Evolutionary conservation across 2,113 vertebrate genomes (phyloP).

Genomic region (Prinia subflava): DNA sequence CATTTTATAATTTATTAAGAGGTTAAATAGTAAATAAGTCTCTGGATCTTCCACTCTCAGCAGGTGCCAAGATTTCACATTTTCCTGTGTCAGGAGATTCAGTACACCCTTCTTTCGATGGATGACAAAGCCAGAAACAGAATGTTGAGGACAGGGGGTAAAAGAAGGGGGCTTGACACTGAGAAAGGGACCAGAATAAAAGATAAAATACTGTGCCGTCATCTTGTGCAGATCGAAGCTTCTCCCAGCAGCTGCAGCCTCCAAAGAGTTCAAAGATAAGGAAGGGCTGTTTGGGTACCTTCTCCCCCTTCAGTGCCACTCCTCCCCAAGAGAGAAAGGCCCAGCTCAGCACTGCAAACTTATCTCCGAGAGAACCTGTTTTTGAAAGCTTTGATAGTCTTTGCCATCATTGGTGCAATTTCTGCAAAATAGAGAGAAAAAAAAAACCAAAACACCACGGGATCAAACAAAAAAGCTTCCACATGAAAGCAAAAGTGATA

Average conservation of each 20-base stretch:
- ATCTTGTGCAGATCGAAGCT: slow-evolving; percentile 45
- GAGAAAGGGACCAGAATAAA: slow-evolving; percentile 48
- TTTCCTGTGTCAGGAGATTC: slow-evolving; percentile 35
- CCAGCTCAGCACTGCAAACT: slow-evolving; percentile 55
- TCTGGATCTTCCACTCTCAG: slow-evolving; percentile 74
- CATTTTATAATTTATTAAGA: slow-evolving; percentile 71
- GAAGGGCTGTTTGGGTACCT: slow-evolving; percentile 30
- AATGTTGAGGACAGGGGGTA: neutral
- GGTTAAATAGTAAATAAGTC: slow-evolving; percentile 74
- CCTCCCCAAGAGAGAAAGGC: neutral
- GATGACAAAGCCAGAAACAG: slow-evolving; percentile 25
- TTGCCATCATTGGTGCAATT: slow-evolving; percentile 99
- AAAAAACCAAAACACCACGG: neutral
- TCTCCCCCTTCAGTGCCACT: slow-evolving; percentile 36
- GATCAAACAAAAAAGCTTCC: neutral
- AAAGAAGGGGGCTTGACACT: slow-evolving; percentile 6
- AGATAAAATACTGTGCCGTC: slow-evolving; percentile 67
- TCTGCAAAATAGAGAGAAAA: slow-evolving; percentile 72
- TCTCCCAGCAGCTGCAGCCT: slow-evolving; percentile 43
- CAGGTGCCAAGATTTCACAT: slow-evolving; percentile 72
- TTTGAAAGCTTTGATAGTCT: slow-evolving; percentile 99
- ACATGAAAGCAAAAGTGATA: neutral
- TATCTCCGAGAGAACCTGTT: slow-evolving; percentile 97
- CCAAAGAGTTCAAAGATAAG: slow-evolving; percentile 21
- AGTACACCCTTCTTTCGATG: slow-evolving; percentile 30